Percentiles rank a stretch among this genome's conserved stretches.
Evolutionary conservation across 2,797 vertebrate genomes (phyloP).

Genomic region (Sebastes goodei): DNA sequence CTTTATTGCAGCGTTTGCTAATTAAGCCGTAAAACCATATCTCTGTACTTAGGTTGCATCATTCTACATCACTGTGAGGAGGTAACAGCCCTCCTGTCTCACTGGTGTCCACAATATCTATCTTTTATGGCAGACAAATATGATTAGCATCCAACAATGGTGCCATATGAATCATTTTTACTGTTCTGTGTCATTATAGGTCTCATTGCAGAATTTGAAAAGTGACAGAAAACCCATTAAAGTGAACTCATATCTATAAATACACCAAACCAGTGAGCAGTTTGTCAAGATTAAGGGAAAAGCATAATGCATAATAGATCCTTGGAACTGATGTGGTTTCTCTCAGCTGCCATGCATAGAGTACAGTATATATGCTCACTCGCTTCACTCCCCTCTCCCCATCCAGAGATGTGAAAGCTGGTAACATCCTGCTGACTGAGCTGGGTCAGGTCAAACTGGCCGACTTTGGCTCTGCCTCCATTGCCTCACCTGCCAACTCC

Average conservation of each 20-base stretch:
- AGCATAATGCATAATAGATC: background rate
- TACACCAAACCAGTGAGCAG: background rate
- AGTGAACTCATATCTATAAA: background rate
- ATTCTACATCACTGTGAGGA: background rate
- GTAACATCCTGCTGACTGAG: slow-evolving; percentile 98
- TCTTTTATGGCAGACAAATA: slow-evolving; percentile 5
- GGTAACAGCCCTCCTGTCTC: background rate
- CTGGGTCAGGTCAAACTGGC: slow-evolving; percentile 98
- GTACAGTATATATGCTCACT: background rate
- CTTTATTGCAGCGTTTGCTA: slow-evolving; percentile 20
- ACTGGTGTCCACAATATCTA: background rate
- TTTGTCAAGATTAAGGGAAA: background rate
- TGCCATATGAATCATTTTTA: background rate
- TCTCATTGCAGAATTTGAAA: background rate
- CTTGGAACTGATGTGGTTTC: background rate
- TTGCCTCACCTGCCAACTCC: slow-evolving; percentile 97
- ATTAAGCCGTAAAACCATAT: slow-evolving; percentile 38
- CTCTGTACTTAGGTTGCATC: background rate
- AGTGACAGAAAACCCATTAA: background rate
- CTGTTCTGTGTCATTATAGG: background rate
- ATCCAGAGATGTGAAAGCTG: slow-evolving; percentile 97
- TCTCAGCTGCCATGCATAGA: background rate
- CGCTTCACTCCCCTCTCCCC: background rate
- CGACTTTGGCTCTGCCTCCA: slow-evolving; percentile 98
- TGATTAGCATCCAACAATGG: slow-evolving; percentile 1